Evolutionary conservation across 2,888 invertebrate species (phyloP).

Genomic region (Sarcophaga variegata): DNA sequence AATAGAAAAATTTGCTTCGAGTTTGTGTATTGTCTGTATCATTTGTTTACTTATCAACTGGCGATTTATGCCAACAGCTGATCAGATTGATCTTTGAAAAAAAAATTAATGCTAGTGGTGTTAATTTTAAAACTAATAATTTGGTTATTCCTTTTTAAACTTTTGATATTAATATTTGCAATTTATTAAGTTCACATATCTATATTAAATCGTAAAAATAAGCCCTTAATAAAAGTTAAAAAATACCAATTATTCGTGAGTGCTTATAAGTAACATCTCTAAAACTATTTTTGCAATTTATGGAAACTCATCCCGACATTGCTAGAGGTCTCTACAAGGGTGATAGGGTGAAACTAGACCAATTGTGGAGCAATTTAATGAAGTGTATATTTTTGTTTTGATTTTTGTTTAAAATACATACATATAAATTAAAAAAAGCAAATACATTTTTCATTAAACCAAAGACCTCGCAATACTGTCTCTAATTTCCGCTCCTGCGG

Average conservation of each 20-base stretch:
- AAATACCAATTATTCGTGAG: constrained; percentile 29
- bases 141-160: constrained; percentile 5
- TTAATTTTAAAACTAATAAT: not conserved
- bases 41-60: constrained; percentile 21
- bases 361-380: constrained; percentile 2
- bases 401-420: too few relatives aligned
- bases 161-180: not conserved
- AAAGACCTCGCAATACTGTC: constrained; percentile 40
- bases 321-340: constrained; percentile 15
- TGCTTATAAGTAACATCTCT: constrained; percentile 24
- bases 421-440: too few relatives aligned
- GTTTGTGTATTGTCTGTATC: not conserved
- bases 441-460: constrained; percentile 4
- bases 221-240: not conserved
- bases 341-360: constrained; percentile 6
- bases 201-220: not conserved
- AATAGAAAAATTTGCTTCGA: not conserved
- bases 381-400: too few relatives aligned
- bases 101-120: constrained; percentile 9
- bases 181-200: constrained; percentile 6
- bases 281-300: not conserved
- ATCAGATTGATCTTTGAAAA: not conserved
- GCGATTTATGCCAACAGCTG: constrained; percentile 25
- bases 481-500: constrained; percentile 27
- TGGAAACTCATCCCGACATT: not conserved